Percentiles rank a stretch among this genome's conserved stretches.
These are phyloP conservation scores for Eretmochelys imbricata DNA, from an alignment of 2,113 vertebrate genomes.

Conservation along the genomic window DNA sequence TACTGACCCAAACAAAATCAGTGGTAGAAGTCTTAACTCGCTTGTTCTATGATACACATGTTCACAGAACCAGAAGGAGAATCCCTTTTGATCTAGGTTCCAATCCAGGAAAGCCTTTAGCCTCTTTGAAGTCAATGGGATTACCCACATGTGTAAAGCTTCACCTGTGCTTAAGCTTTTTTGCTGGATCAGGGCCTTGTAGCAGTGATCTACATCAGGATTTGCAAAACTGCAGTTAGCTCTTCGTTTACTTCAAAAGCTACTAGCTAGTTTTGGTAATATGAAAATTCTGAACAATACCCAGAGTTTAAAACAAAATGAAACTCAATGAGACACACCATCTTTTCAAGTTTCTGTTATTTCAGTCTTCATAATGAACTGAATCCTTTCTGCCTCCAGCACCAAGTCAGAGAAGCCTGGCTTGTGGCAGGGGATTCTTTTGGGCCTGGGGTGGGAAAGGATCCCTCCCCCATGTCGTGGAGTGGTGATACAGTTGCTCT, in stretches of 20 bases:
- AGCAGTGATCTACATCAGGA: background rate
- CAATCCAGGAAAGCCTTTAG: background rate
- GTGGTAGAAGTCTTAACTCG: background rate
- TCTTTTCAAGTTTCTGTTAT: rapidly evolving
- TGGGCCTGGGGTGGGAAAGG: background rate
- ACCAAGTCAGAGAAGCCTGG: rapidly evolving
- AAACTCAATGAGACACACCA: background rate
- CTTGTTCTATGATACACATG: rapidly evolving
- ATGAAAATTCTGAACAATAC: background rate
- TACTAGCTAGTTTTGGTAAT: rapidly evolving
- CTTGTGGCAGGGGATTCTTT: rapidly evolving
- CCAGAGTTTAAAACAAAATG: background rate
- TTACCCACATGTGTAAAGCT: rapidly evolving
- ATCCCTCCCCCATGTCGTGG: rapidly evolving
- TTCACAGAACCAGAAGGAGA: background rate
- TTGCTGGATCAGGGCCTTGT: background rate
- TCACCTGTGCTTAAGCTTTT: rapidly evolving
- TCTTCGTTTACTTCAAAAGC: background rate
- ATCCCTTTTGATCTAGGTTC: background rate
- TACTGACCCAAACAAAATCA: rapidly evolving
- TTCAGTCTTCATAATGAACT: background rate
- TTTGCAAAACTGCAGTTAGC: rapidly evolving
- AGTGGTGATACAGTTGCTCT: rapidly evolving
- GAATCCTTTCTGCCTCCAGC: background rate
- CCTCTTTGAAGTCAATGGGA: background rate